A percentile compares a stretch with the other conserved stretches of the same genome.
These are phyloP conservation scores for Podarcis raffonei DNA, from an alignment of 2,113 vertebrate species.

Conservation along the genomic window DNA sequence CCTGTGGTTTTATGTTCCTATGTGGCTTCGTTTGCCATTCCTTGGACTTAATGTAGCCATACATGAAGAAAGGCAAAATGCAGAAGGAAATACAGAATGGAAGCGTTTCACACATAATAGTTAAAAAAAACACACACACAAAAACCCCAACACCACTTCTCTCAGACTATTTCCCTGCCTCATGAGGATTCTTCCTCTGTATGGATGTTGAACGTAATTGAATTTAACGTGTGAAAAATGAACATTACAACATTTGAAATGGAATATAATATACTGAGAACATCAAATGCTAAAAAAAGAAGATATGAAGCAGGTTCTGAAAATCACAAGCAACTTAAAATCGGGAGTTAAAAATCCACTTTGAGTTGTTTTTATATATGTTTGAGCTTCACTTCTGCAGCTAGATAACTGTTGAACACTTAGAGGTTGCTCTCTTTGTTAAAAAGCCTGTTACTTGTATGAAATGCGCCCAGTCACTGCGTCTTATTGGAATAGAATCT, in stretches of 20 bases:
- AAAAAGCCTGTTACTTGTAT: neutral
- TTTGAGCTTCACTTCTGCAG: neutral
- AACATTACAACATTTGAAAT: slow-evolving; percentile 15
- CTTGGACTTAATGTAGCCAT: neutral
- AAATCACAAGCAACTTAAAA: slow-evolving; percentile 10
- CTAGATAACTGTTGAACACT: neutral
- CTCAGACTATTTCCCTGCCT: neutral
- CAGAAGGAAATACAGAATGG: neutral
- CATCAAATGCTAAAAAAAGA: neutral
- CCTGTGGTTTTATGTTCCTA: neutral
- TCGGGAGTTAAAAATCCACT: neutral
- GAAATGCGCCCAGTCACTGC: neutral
- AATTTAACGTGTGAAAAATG: slow-evolving; percentile 29
- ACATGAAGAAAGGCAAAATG: neutral
- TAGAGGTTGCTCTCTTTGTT: too few species aligned
- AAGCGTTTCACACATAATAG: neutral
- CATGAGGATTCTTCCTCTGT: slow-evolving; percentile 22
- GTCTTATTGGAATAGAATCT: neutral
- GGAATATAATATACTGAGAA: slow-evolving; percentile 24
- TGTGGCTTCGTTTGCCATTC: neutral
- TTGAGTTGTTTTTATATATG: slow-evolving; percentile 5
- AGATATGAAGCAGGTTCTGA: neutral
- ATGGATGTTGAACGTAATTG: slow-evolving; percentile 29
- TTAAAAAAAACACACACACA: neutral
- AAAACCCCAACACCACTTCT: neutral